These are phyloP conservation scores for Tanaodytes sp. DNA, from an alignment of 2,888 invertebrate species.

Conservation along the genomic window DNA sequence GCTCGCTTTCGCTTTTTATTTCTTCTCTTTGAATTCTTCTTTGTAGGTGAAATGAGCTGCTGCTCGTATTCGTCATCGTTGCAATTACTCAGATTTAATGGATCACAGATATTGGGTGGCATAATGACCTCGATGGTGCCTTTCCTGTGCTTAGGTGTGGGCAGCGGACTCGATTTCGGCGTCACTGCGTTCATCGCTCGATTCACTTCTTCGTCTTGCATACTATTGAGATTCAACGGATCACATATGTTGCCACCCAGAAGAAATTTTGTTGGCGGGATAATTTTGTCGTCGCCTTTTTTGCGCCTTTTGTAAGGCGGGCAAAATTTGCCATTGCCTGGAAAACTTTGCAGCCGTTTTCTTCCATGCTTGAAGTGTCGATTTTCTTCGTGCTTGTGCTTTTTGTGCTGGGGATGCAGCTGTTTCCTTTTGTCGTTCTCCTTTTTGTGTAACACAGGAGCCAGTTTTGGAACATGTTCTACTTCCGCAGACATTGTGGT, in stretches of 20 bases:
- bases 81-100: conserved; percentile 83
- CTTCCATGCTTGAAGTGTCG: conserved; percentile 73
- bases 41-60: conserved; percentile 81
- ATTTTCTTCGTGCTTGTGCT: conserved; percentile 70
- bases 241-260: conserved; percentile 96
- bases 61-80: conserved; percentile 88
- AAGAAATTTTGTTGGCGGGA: conserved; percentile 93
- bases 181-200: conserved; percentile 91
- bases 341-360: conserved; percentile 81
- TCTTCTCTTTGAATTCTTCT: conserved; percentile 76
- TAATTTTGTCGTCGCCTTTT: conserved; percentile 79
- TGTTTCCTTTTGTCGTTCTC: conserved; percentile 66
- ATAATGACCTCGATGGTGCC: conserved; percentile 91
- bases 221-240: conserved; percentile 92
- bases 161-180: conserved; percentile 92
- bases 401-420: conserved; percentile 66
- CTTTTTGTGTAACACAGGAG: conserved; percentile 60
- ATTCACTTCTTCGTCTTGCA: conserved; percentile 86
- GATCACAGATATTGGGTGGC: conserved; percentile 93
- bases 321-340: conserved; percentile 81
- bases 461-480: conserved; percentile 71
- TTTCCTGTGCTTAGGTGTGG: conserved; percentile 86
- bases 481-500: conserved; percentile 73
- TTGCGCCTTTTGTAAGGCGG: conserved; percentile 83
- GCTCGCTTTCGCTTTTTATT: conserved; percentile 79